Conservation (phyloP, 2,888 invertebrate genomes). For the Drosophila fulvimacula region DNA sequence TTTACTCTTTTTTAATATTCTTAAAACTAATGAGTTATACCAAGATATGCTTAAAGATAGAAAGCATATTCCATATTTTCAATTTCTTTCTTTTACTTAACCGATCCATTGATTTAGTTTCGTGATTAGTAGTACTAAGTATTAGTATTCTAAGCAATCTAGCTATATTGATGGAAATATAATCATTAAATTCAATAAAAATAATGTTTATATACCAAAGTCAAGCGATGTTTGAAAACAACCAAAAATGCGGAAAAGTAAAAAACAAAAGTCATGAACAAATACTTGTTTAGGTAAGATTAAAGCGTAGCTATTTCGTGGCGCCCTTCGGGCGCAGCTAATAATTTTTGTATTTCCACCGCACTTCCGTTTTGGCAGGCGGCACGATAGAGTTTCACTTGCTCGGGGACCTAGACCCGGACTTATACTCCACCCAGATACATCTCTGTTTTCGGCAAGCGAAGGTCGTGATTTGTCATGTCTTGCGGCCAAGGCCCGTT, state of each 20-base stretch:
- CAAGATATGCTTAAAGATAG: too few species aligned
- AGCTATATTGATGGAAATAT: background rate
- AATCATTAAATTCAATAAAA: background rate
- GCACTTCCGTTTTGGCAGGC: conserved; percentile 68
- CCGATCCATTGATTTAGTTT: background rate
- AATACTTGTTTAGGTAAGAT: conserved; percentile 9
- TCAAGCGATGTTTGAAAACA: background rate
- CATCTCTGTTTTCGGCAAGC: conserved; percentile 3
- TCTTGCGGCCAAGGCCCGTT: conserved; percentile 31
- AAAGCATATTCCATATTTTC: background rate
- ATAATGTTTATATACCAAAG: background rate
- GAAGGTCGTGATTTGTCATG: conserved; percentile 33
- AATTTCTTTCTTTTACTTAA: background rate
- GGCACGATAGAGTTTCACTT: background rate
- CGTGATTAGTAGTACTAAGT: too few species aligned
- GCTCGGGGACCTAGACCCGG: conserved; percentile 7
- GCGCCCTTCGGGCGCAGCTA: conserved; percentile 61
- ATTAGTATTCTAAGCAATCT: background rate
- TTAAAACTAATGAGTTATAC: too few species aligned
- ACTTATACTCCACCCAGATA: background rate
- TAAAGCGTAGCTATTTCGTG: conserved; percentile 33
- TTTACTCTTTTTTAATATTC: too few species aligned
- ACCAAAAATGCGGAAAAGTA: background rate
- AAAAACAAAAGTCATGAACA: background rate
- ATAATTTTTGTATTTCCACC: conserved; percentile 60